A percentile compares a stretch with the other conserved stretches of the same genome.
Evolutionary conservation across 2,888 invertebrate genomes (phyloP).

Genomic region (Rugalucina vietnamica): DNA sequence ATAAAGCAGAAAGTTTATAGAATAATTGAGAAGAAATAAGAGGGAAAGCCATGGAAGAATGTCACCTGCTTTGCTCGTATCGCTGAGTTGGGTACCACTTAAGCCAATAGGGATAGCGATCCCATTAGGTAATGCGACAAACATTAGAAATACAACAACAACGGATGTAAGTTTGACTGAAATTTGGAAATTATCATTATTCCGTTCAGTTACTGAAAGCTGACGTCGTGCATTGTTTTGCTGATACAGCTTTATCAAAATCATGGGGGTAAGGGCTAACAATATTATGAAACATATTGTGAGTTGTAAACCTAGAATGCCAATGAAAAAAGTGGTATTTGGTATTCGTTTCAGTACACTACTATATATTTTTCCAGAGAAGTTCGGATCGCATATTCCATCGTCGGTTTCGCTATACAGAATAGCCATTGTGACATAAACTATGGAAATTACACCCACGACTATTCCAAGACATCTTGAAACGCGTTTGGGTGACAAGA

Average conservation of each 20-base stretch:
- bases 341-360: no score
- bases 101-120: no score
- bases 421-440: conserved; percentile 60
- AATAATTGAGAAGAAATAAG: conserved; percentile 67
- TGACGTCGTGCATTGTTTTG: conserved; percentile 19
- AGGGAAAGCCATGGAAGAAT: conserved; percentile 61
- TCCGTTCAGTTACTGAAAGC: conserved; percentile 6
- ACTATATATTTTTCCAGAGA: conserved; percentile 10
- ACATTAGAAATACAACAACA: conserved; percentile 64
- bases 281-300: conserved; percentile 59
- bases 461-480: conserved; percentile 7
- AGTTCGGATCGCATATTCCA: conserved; percentile 36
- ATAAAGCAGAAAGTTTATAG: conserved; percentile 73
- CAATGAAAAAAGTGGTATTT: conserved; percentile 42
- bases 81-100: conserved; percentile 60
- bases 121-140: conserved; percentile 64
- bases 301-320: conserved; percentile 49
- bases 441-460: conserved; percentile 16
- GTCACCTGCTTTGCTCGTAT: conserved; percentile 44
- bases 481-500: conserved; percentile 49
- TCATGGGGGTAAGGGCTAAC: conserved; percentile 62
- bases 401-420: conserved; percentile 45
- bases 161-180: conserved; percentile 70
- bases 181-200: conserved; percentile 43
- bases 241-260: conserved; percentile 35